Evolutionary conservation across 2,797 vertebrate genomes (phyloP).

Genomic region (Pangasius djambal): DNA sequence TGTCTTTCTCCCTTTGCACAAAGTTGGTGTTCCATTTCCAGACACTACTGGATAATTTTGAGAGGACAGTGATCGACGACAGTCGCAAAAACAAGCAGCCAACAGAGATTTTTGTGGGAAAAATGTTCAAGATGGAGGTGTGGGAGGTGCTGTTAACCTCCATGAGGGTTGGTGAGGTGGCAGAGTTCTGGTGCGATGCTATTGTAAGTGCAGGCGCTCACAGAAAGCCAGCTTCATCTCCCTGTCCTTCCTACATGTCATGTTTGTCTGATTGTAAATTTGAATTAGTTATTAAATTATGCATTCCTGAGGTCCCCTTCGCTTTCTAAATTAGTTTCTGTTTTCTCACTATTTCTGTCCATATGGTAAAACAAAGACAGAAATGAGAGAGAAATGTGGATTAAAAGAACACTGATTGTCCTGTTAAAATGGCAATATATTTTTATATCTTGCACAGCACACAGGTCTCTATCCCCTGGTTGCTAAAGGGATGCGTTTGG

Average conservation of each 20-base stretch:
- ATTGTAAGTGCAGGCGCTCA: constrained; percentile 75
- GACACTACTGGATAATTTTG: constrained; percentile 85
- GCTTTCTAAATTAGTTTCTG: not conserved
- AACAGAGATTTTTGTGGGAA: constrained; percentile 88
- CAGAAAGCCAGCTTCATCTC: not conserved
- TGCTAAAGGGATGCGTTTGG: constrained; percentile 84
- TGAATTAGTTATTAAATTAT: not conserved
- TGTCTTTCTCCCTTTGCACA: constrained; percentile 29
- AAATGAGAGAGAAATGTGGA: not conserved
- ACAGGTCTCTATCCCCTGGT: constrained; percentile 87
- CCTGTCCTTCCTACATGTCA: not conserved
- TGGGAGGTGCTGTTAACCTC: constrained; percentile 87
- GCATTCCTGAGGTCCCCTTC: not conserved
- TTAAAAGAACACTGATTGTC: not conserved
- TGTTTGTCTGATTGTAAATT: not conserved
- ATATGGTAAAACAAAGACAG: not conserved
- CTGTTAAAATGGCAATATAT: not conserved
- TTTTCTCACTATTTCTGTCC: not conserved
- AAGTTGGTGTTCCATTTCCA: constrained; percentile 89
- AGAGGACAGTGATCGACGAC: constrained; percentile 85
- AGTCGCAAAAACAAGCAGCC: constrained; percentile 78
- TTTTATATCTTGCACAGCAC: constrained; percentile 73
- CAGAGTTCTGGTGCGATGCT: constrained; percentile 89
- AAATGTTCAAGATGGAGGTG: constrained; percentile 91
- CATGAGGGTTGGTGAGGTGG: constrained; percentile 87